Conservation (phyloP, 2,888 invertebrate genomes). For the Scelioninae gen. 2 region DNA sequence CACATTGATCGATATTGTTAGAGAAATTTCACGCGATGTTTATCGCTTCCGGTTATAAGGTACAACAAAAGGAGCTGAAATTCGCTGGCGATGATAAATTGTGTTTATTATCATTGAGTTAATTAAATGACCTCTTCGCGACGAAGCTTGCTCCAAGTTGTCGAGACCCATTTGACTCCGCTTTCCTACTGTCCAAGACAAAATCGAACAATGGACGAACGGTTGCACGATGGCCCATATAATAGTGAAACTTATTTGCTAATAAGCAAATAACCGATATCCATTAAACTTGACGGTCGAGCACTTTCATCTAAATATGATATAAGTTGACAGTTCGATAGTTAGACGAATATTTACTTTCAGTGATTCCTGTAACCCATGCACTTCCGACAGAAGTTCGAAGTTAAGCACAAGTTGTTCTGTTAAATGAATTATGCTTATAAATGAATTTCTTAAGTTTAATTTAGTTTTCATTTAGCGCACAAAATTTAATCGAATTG, state of each 20-base stretch:
- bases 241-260: constrained; percentile 50
- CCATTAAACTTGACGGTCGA: constrained; percentile 48
- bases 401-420: constrained; percentile 8
- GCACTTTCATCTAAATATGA: constrained; percentile 27
- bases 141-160: constrained; percentile 7
- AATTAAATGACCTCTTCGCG: constrained; percentile 26
- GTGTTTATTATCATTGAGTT: constrained; percentile 12
- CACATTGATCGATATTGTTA: background rate
- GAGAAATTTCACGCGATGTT: background rate
- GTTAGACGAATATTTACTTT: constrained; percentile 9
- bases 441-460: constrained; percentile 16
- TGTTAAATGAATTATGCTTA: constrained; percentile 3
- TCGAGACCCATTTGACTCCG: constrained; percentile 13
- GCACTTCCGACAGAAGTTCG: background rate
- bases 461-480: background rate
- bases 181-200: constrained; percentile 17
- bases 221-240: constrained; percentile 29
- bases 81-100: constrained; percentile 17
- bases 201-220: constrained; percentile 38
- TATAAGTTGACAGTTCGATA: constrained; percentile 32
- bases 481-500: no score
- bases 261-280: constrained; percentile 54
- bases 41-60: background rate
- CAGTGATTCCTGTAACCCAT: background rate
- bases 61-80: background rate